Conservation (phyloP, 2,888 invertebrate species). For the Erannis defoliaria region DNA sequence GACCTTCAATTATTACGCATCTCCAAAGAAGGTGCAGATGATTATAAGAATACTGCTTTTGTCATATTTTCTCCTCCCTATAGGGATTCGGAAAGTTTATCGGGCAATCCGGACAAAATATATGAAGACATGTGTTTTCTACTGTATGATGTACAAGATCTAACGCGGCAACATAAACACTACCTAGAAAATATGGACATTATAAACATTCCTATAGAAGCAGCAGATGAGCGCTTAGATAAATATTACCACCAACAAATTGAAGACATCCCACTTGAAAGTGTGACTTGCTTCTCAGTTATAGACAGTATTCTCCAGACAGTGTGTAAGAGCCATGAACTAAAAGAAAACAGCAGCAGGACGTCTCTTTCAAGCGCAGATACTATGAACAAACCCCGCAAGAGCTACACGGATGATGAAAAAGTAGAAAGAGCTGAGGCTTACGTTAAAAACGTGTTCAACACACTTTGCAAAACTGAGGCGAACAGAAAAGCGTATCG, state of each 20-base stretch:
- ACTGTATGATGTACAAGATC: slow-evolving; percentile 84
- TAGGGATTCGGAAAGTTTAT: slow-evolving; percentile 61
- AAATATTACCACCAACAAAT: slow-evolving; percentile 59
- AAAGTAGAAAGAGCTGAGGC: slow-evolving; percentile 62
- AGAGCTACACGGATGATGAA: slow-evolving; percentile 47
- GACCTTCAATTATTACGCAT: slow-evolving; percentile 70
- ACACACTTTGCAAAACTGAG: slow-evolving; percentile 65
- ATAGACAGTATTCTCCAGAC: slow-evolving; percentile 69
- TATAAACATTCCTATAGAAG: slow-evolving; percentile 62
- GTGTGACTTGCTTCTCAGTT: slow-evolving; percentile 69
- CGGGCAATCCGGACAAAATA: slow-evolving; percentile 71
- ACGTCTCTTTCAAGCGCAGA: slow-evolving; percentile 55
- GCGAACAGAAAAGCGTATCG: slow-evolving; percentile 65
- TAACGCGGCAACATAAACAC: slow-evolving; percentile 76
- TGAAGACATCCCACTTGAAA: slow-evolving; percentile 68
- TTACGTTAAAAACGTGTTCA: slow-evolving; percentile 68
- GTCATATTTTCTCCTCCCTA: slow-evolving; percentile 77
- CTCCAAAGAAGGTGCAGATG: slow-evolving; percentile 58
- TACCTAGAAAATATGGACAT: slow-evolving; percentile 81
- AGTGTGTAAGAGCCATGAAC: slow-evolving; percentile 53
- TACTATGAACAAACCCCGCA: slow-evolving; percentile 47
- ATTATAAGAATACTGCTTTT: slow-evolving; percentile 76
- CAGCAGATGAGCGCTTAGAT: slow-evolving; percentile 45
- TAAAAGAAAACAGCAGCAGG: slow-evolving; percentile 52
- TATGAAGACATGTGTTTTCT: slow-evolving; percentile 83